Percentiles rank a stretch among this genome's conserved stretches.
These are phyloP conservation scores for Platalea minor DNA, from an alignment of 2,797 vertebrate species.

Conservation along the genomic window DNA sequence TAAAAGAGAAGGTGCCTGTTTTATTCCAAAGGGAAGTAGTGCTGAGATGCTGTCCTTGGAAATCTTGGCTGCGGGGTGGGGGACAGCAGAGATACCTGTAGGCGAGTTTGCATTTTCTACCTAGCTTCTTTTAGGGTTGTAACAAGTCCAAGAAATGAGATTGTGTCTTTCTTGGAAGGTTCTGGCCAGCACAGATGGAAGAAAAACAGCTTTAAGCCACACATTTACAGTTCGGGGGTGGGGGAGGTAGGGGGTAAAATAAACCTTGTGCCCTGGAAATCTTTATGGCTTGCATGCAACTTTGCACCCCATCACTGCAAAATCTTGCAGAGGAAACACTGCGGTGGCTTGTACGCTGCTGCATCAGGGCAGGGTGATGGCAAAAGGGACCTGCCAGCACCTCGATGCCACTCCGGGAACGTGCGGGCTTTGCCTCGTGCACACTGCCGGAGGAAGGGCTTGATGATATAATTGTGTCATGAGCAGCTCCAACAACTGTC, in stretches of 20 bases:
- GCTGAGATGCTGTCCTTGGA: neutral
- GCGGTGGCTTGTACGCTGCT: fast-evolving
- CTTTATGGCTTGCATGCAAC: neutral
- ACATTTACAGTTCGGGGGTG: neutral
- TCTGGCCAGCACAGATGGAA: neutral
- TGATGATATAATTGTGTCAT: neutral
- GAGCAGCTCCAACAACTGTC: neutral
- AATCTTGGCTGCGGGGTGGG: no score
- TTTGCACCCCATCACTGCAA: fast-evolving
- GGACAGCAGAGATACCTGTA: neutral
- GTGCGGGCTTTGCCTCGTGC: fast-evolving
- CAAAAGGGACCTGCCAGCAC: neutral
- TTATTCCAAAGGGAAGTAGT: neutral
- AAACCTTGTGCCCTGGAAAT: neutral
- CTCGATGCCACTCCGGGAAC: fast-evolving
- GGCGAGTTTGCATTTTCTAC: neutral
- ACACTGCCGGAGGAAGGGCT: neutral
- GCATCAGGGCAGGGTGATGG: neutral
- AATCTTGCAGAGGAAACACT: neutral
- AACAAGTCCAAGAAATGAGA: fast-evolving
- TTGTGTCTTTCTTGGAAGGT: neutral
- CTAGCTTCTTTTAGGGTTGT: neutral
- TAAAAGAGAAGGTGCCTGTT: neutral
- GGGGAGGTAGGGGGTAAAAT: neutral
- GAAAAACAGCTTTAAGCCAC: neutral